Evolutionary conservation across 1,140 invertebrate genomes (phyloP).

Genomic region (Laodelphax striatellus): DNA sequence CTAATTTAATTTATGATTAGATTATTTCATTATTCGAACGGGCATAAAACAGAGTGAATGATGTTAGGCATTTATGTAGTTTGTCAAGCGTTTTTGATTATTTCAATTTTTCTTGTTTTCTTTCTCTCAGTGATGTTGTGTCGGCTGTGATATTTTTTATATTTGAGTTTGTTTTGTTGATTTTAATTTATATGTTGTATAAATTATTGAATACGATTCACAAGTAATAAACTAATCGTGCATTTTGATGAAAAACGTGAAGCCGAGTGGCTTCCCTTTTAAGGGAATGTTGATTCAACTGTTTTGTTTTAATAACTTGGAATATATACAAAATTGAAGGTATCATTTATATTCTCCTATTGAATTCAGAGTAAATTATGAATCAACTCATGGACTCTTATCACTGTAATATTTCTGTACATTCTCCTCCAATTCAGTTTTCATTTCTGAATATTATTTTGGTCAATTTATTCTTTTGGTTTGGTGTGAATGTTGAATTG

Average conservation of each 20-base stretch:
- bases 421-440: not conserved
- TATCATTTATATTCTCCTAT: too few relatives aligned
- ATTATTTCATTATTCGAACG: not conserved
- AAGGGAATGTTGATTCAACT: too few relatives aligned
- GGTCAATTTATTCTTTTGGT: not conserved
- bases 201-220: not conserved
- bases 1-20: not conserved
- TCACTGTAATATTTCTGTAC: slow-evolving; percentile 16
- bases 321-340: too few relatives aligned
- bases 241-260: not conserved
- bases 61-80: not conserved
- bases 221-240: not conserved
- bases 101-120: not conserved
- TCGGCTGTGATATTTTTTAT: slow-evolving; percentile 9
- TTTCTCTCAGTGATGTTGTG: slow-evolving; percentile 3
- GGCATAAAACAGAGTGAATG: not conserved
- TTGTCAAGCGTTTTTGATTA: not conserved
- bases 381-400: not conserved
- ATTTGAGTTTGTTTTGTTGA: slow-evolving; percentile 1
- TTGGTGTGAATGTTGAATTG: slow-evolving; percentile 8
- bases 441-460: not conserved
- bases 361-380: too few relatives aligned
- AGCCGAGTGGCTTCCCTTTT: not conserved
- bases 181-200: not conserved
- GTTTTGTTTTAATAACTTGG: too few relatives aligned